A percentile compares a stretch with the other conserved stretches of the same genome.
Conservation (phyloP, 1,140 invertebrate species). For the Prorops nasuta region DNA sequence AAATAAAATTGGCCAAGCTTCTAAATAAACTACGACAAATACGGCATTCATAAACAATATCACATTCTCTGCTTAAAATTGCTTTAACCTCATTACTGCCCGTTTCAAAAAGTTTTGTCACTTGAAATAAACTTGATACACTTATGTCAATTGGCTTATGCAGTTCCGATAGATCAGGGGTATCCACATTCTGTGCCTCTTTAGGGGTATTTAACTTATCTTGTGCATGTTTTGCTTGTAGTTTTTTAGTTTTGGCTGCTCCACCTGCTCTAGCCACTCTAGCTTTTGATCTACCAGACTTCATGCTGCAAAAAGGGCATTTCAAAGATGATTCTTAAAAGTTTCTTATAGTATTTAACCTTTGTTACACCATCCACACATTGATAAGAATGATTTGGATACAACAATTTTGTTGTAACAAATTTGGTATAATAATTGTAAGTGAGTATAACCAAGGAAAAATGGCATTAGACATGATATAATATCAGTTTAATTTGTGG, state of each 20-base stretch:
- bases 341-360: too few species aligned
- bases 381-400: background rate
- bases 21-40: conserved; percentile 82
- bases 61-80: conserved; percentile 75
- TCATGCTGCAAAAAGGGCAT: conserved; percentile 6
- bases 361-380: too few species aligned
- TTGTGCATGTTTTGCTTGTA: conserved; percentile 8
- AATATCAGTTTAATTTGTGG: too few species aligned
- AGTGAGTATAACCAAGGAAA: background rate
- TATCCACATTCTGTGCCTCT: background rate
- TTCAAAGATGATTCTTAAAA: background rate
- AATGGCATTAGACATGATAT: background rate
- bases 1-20: conserved; percentile 78
- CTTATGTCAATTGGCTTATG: conserved; percentile 64
- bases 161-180: conserved; percentile 60
- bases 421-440: background rate
- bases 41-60: conserved; percentile 81
- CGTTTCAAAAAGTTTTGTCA: conserved; percentile 36
- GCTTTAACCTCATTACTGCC: conserved; percentile 62
- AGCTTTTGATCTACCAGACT: conserved; percentile 8
- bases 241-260: conserved; percentile 11
- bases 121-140: conserved; percentile 62
- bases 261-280: too few species aligned
- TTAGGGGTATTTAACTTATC: conserved; percentile 8
- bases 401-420: background rate